Percentiles rank a stretch among this genome's conserved stretches.
Evolutionary conservation across 1,140 invertebrate species (phyloP).

Genomic region (Diorhabda carinulata): DNA sequence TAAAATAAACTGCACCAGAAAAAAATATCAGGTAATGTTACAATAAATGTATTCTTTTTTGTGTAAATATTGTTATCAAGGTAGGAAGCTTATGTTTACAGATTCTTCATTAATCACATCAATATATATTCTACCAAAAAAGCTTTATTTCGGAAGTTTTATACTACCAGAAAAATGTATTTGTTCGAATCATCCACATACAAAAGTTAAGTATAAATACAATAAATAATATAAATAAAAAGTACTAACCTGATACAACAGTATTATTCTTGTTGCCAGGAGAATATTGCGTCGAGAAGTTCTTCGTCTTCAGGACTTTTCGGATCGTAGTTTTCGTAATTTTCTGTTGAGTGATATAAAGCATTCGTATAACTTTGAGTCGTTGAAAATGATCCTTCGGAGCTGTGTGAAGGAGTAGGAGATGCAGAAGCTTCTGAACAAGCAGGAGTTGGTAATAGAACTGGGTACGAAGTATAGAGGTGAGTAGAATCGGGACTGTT

Average conservation of each 20-base stretch:
- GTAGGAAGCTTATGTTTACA: constrained; percentile 1
- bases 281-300: constrained; percentile 81
- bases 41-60: constrained; percentile 8
- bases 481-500: constrained; percentile 42
- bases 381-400: constrained; percentile 65
- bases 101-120: neutral
- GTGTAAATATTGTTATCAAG: neutral
- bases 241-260: constrained; percentile 33
- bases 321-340: constrained; percentile 73
- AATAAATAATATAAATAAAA: neutral
- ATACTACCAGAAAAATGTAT: neutral
- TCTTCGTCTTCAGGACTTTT: constrained; percentile 88
- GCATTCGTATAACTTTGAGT: constrained; percentile 53
- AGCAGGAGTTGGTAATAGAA: constrained; percentile 53
- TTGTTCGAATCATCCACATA: too few species aligned
- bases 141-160: neutral
- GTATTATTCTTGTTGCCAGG: constrained; percentile 67
- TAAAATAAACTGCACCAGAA: constrained; percentile 20
- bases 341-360: constrained; percentile 55
- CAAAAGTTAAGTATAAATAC: too few species aligned
- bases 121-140: neutral
- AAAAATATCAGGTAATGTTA: constrained; percentile 1
- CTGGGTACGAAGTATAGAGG: constrained; percentile 37
- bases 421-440: constrained; percentile 71
- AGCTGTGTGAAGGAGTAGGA: constrained; percentile 74